phyloP scores from a whole-genome alignment of 1,140 invertebrate species.

The Drosophila parvula region DNA sequence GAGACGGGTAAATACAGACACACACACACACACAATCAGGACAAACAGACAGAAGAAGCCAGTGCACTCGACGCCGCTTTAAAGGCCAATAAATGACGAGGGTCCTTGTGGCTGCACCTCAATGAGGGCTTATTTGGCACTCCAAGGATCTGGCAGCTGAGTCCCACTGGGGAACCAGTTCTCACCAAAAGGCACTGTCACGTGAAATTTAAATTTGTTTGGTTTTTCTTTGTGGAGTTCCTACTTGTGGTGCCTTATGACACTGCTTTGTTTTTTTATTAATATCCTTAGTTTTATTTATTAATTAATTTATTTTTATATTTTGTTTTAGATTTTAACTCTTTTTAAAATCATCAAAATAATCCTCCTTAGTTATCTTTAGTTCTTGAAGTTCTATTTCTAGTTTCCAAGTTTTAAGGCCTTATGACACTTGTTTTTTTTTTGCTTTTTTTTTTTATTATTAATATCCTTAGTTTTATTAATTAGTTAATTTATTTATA shows the following conservation, averaged over 20 bases:
- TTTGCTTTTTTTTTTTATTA: too few relatives aligned
- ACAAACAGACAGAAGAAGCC: conserved; percentile 41
- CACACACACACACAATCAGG: not conserved
- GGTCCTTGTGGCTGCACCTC: conserved; percentile 54
- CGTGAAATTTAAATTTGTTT: not conserved
- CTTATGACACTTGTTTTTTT: too few relatives aligned
- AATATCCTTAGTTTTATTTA: not conserved
- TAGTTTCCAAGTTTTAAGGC: too few relatives aligned
- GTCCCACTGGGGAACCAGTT: conserved; percentile 17
- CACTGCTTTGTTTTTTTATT: not conserved
- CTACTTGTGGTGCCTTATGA: not conserved
- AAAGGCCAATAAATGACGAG: conserved; percentile 77
- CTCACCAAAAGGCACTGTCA: not conserved
- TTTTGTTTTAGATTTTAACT: too few relatives aligned
- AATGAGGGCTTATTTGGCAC: conserved; percentile 45
- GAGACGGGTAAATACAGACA: conserved; percentile 12
- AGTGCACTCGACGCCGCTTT: conserved; percentile 71
- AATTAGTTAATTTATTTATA: too few relatives aligned
- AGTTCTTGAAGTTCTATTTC: too few relatives aligned
- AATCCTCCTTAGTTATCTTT: too few relatives aligned
- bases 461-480: too few relatives aligned
- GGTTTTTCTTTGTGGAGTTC: not conserved
- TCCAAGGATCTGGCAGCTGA: conserved; percentile 30
- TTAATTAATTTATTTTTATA: too few relatives aligned
- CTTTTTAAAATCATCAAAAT: too few relatives aligned